phyloP scores from a whole-genome alignment of 2,113 vertebrate genomes.

The Aspidoscelis tigris region DNA sequence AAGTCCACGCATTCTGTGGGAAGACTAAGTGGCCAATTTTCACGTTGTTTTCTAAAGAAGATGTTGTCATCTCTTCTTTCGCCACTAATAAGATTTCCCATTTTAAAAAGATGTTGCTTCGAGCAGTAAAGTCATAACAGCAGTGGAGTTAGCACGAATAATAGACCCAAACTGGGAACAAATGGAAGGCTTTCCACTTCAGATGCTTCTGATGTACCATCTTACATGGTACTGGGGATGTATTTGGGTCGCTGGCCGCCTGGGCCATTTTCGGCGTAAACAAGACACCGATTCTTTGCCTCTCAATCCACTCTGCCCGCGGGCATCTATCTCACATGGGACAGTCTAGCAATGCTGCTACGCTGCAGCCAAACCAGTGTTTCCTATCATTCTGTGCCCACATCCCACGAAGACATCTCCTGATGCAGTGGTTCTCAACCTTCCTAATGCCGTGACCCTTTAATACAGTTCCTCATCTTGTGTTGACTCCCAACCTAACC shows the following conservation, averaged over 20 bases:
- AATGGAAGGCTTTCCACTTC: conserved; percentile 32
- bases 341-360: no score
- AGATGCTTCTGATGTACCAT: rapidly evolving
- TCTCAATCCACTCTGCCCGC: neutral
- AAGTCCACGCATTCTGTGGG: conserved; percentile 9
- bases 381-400: no score
- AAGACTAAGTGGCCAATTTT: conserved; percentile 12
- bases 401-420: no score
- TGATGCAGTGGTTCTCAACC: no score
- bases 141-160: conserved; percentile 3
- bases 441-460: no score
- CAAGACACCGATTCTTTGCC: rapidly evolving
- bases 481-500: no score
- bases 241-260: rapidly evolving
- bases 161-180: conserved; percentile 20
- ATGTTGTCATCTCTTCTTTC: neutral
- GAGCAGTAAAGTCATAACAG: neutral
- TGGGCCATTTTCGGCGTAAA: rapidly evolving
- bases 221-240: rapidly evolving
- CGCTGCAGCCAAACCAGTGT: no score
- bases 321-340: neutral
- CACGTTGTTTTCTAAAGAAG: conserved; percentile 21
- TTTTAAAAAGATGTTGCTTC: conserved; percentile 22
- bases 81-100: conserved; percentile 33
- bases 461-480: no score